Evolutionary conservation across 1,140 invertebrate species (phyloP).

Genomic region (Ceratosolen fusciceps): DNA sequence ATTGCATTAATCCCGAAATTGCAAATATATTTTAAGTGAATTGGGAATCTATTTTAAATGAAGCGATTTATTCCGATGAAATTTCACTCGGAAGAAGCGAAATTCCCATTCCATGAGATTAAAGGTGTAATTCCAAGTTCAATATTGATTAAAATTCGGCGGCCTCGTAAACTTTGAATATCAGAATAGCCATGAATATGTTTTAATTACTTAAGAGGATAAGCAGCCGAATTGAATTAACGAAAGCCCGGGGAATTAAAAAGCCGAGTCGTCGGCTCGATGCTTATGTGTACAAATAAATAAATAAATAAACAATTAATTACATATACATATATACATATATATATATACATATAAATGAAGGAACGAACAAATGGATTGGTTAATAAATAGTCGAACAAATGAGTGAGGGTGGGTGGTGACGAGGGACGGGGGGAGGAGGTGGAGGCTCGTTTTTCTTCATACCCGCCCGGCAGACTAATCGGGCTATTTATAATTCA

Average conservation of each 20-base stretch:
- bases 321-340: too few species aligned
- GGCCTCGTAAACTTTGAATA: not conserved
- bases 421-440: too few species aligned
- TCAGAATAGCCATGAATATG: not conserved
- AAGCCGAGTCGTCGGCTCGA: too few species aligned
- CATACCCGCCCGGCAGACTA: too few species aligned
- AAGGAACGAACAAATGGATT: too few species aligned
- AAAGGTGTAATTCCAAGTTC: constrained; percentile 15
- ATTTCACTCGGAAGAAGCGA: constrained; percentile 12
- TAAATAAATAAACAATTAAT: too few species aligned
- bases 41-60: constrained; percentile 7
- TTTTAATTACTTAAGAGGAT: constrained; percentile 15
- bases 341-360: too few species aligned
- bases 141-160: constrained; percentile 19
- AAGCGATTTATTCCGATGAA: constrained; percentile 14
- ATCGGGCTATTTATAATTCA: too few species aligned
- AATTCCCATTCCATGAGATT: constrained; percentile 4
- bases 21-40: not conserved
- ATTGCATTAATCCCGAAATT: not conserved
- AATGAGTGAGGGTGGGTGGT: too few species aligned
- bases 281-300: too few species aligned
- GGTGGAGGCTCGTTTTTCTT: too few species aligned
- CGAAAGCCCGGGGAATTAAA: not conserved
- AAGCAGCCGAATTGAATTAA: not conserved
- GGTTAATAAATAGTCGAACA: too few species aligned